Evolutionary conservation across 2,113 vertebrate species (phyloP), one percentile per base, ranked within the genome.

Genomic region (Thunnus thynnus): DNA sequence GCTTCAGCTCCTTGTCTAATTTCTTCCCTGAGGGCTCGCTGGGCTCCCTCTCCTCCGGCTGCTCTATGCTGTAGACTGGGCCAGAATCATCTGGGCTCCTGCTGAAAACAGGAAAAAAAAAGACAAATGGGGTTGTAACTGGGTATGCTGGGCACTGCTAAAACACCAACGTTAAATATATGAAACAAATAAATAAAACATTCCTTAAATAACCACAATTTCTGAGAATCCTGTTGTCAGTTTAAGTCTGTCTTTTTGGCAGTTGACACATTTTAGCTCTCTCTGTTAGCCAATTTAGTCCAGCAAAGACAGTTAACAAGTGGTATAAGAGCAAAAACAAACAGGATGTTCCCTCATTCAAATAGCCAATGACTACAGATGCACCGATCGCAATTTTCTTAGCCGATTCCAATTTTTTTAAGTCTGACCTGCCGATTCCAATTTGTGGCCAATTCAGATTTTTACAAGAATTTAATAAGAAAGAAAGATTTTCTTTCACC

Each of bases 51-150:
- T 97, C 96, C 0, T 93, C 94, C 0, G 93, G 82, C 74, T 96
- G 95, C 25, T 99, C 98, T 68, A 98, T 89, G 30, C 88, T 61
- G 20, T 97, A 99, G 57, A 96, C 89, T 0, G 96, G 93, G 46
- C 93, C 87, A 0, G 93, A 92, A 32, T 98, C 97, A 17, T 99
- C 98, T 25, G 96, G 94, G 83, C 92, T 96, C 86, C 95, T 94
- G 86, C 94, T 91, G 63, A 22, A 70, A 73, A 86, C 20, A 76
- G 27, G 3, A 51, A 56, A 10, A 18, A 27, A 46, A 66, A n/a
- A 46, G 10, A 54, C 1, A 61, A 61, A 52, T 4, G 4, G 2
- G 17, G 1, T 30, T 77, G 47, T 58, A 52, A 68, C 52, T 72
- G 13, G 10, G 17, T 30, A 22, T 44, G 69, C 16, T 57, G 22